Conservation (phyloP, 1,140 invertebrate genomes). For the Atta colombica region DNA sequence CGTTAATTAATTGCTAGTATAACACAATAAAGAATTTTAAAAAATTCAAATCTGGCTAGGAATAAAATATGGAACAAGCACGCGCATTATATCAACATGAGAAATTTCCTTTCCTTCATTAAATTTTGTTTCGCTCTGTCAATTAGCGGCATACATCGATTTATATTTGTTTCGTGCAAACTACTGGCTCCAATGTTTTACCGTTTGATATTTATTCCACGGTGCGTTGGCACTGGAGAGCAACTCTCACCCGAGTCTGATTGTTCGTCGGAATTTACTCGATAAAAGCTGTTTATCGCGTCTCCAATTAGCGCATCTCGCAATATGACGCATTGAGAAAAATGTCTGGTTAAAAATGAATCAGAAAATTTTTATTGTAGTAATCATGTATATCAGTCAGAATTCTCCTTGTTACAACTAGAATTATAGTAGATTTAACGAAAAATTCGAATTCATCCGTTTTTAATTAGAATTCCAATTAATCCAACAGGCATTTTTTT, state of each 20-base stretch:
- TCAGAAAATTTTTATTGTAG: too few relatives aligned
- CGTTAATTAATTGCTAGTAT: neutral
- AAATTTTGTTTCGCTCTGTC: neutral
- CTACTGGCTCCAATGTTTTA: neutral
- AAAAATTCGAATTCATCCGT: too few relatives aligned
- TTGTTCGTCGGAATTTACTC: slow-evolving; percentile 5
- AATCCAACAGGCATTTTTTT: too few relatives aligned
- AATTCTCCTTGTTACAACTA: too few relatives aligned
- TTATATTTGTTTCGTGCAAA: neutral
- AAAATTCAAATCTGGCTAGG: neutral
- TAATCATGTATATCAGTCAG: too few relatives aligned
- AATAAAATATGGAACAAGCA: neutral
- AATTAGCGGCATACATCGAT: neutral
- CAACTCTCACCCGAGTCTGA: slow-evolving; percentile 12
- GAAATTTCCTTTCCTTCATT: neutral
- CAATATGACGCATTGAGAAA: neutral
- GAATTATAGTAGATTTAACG: too few relatives aligned
- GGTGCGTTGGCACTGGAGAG: neutral
- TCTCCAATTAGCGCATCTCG: neutral
- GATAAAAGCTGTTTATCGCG: slow-evolving; percentile 8
- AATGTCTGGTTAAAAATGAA: too few relatives aligned
- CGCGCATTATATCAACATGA: neutral
- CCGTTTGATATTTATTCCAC: slow-evolving; percentile 32
- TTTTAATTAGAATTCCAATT: too few relatives aligned
- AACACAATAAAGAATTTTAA: neutral